These are phyloP conservation scores for Metaphire vulgaris DNA, from an alignment of 1,140 invertebrate species.

Conservation along the genomic window DNA sequence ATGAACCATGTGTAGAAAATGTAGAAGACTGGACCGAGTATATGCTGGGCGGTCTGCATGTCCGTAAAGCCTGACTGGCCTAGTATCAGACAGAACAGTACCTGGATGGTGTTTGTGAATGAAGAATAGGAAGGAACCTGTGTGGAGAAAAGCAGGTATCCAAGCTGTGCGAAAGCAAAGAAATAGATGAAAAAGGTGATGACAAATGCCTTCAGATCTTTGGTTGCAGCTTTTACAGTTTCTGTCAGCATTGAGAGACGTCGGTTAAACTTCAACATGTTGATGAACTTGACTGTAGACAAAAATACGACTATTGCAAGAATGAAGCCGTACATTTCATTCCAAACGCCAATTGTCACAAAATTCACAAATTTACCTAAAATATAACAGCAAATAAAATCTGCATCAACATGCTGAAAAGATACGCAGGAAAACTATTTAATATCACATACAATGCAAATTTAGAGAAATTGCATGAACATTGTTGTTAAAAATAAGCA, in stretches of 20 bases:
- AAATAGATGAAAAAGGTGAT: conserved; percentile 50
- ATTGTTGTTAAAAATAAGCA: too few species aligned
- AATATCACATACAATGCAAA: too few species aligned
- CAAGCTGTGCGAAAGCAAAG: conserved; percentile 43
- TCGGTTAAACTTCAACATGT: conserved; percentile 55
- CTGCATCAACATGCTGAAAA: too few species aligned
- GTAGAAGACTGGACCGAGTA: conserved; percentile 71
- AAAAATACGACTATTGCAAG: conserved; percentile 54
- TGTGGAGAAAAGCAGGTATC: conserved; percentile 45
- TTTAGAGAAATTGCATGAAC: too few species aligned
- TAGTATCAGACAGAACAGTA: conserved; percentile 47
- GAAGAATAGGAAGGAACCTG: conserved; percentile 38
- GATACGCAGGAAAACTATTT: too few species aligned
- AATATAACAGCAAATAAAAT: too few species aligned
- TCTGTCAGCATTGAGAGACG: conserved; percentile 50
- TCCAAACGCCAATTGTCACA: conserved; percentile 53
- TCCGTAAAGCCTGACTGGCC: conserved; percentile 48
- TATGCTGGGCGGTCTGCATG: conserved; percentile 38
- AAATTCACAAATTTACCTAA: conserved; percentile 56
- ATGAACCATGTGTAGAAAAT: conserved; percentile 68
- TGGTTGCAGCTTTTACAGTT: conserved; percentile 40
- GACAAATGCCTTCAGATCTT: conserved; percentile 46
- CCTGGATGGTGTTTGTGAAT: conserved; percentile 42
- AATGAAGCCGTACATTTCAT: conserved; percentile 54
- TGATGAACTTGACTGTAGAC: conserved; percentile 55